A percentile compares a stretch with the other conserved stretches of the same genome.
Conservation (phyloP, 2,797 vertebrate species). For the Lagodon rhomboides region DNA sequence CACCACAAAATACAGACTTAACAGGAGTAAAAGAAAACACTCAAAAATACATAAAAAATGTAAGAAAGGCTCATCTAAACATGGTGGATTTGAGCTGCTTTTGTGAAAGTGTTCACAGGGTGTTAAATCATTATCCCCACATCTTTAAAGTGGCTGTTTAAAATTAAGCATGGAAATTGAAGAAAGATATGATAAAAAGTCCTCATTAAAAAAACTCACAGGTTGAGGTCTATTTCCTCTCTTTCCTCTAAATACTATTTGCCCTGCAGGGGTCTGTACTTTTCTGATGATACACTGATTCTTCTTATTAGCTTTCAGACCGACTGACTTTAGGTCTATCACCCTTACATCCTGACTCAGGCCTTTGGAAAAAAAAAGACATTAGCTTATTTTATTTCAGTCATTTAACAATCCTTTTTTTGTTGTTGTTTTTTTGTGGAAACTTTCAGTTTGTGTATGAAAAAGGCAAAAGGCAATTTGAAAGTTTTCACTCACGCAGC, state of each 20-base stretch:
- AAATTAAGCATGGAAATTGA: background rate
- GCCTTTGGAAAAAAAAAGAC: background rate
- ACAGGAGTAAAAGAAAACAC: too few relatives aligned
- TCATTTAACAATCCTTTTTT: background rate
- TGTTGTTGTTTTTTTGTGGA: too few relatives aligned
- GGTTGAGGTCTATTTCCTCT: background rate
- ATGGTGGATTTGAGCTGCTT: background rate
- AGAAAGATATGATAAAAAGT: background rate
- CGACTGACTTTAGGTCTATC: background rate
- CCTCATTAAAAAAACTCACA: background rate
- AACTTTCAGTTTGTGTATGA: background rate
- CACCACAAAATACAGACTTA: background rate
- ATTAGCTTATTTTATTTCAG: background rate
- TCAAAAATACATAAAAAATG: background rate
- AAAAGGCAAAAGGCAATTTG: conserved; percentile 2
- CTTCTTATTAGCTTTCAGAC: background rate
- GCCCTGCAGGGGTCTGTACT: too few relatives aligned
- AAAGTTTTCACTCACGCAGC: background rate
- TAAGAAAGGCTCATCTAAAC: background rate
- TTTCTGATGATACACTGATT: background rate
- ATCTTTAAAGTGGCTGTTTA: background rate
- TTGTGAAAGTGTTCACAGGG: background rate
- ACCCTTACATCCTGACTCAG: background rate
- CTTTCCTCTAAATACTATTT: background rate
- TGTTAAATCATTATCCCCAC: background rate